Base-by-base conservation (phyloP, 2,113 vertebrate species). In the Crotophaga sulcirostris region DNA sequence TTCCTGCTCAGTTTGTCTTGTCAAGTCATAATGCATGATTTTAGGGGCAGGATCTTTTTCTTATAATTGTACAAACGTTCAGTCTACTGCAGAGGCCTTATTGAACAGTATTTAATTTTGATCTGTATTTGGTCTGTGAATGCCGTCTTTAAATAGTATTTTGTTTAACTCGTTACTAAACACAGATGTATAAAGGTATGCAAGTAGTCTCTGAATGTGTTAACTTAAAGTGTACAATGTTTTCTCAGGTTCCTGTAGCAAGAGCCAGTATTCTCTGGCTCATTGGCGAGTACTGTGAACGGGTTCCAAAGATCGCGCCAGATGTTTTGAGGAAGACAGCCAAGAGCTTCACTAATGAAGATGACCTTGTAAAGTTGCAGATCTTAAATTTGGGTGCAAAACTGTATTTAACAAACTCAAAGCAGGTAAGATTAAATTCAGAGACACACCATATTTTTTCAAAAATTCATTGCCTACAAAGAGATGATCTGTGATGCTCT, bases 211-310 rank as follows among this genome's bases (percentile, higher is more conserved):
- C 28, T 59, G 59, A 55, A 33, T 36, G 4, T 76, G 28, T 76
- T 93, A 68, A 85, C 63, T 60, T 63, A 14, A 10, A 40, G 23
- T 68, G 33, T 1, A 10, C 42, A 11, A 83, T 91, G 40, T 96
- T 80, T 90, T 88, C 89, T 21, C 93, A 99, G 99, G 99, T 99
- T 52, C 98, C 99, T 9, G 99, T 99, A 97, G 99, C 99, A 36
- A 98, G 99, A 95, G 99, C 99, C 95, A 99, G 99, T 97, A 99
- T 99, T 97, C 98, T 99, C 68, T 99, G 99, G 99, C 98, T 99
- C 84, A 99, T 99, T 10, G 99, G 99, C 0, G 99, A 99, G 92
- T 99, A 99, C 96, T 99, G 99, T 82, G 99, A 99, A 84, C 94
- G 98, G 51, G 99, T 99, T 90, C 99, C 99, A 16, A 99, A 99